phyloP scores from a whole-genome alignment of 2,797 vertebrate genomes.

The Chaetodon trifasciatus region DNA sequence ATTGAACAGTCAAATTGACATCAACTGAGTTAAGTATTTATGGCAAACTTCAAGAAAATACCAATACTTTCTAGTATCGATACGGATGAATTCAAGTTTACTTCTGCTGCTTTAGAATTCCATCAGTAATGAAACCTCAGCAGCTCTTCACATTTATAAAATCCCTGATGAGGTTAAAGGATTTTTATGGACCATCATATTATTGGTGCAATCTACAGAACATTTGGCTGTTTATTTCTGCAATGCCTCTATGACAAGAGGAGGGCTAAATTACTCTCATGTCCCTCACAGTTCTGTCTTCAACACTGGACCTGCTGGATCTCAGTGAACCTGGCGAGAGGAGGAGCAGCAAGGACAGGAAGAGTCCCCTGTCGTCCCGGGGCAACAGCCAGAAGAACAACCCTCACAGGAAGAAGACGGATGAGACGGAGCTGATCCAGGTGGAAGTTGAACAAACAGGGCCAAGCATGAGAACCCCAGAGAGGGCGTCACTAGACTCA shows the following conservation, averaged over 20 bases:
- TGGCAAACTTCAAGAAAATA: neutral
- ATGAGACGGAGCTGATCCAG: constrained; percentile 95
- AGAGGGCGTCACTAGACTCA: constrained; percentile 92
- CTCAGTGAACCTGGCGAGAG: constrained; percentile 94
- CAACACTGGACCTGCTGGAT: constrained; percentile 97
- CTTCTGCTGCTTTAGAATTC: no score
- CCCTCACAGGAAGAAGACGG: constrained; percentile 91
- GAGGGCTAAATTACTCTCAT: constrained; percentile 6
- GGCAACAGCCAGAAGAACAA: constrained; percentile 86
- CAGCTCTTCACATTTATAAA: neutral
- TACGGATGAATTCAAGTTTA: neutral
- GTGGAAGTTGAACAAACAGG: constrained; percentile 90
- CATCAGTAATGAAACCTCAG: neutral
- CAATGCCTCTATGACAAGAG: neutral
- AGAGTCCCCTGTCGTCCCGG: constrained; percentile 85
- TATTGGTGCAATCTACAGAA: neutral
- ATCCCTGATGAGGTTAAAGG: neutral
- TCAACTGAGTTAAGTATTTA: neutral
- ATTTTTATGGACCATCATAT: neutral
- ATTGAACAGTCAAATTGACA: neutral
- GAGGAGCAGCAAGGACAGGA: constrained; percentile 91
- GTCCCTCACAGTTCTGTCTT: constrained; percentile 90
- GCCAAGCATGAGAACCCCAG: constrained; percentile 85
- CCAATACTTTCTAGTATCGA: neutral
- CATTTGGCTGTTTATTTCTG: neutral